Percentiles rank a stretch among this genome's conserved stretches.
Evolutionary conservation across 2,113 vertebrate genomes (phyloP).

Genomic region (Clarias macrocephalus): DNA sequence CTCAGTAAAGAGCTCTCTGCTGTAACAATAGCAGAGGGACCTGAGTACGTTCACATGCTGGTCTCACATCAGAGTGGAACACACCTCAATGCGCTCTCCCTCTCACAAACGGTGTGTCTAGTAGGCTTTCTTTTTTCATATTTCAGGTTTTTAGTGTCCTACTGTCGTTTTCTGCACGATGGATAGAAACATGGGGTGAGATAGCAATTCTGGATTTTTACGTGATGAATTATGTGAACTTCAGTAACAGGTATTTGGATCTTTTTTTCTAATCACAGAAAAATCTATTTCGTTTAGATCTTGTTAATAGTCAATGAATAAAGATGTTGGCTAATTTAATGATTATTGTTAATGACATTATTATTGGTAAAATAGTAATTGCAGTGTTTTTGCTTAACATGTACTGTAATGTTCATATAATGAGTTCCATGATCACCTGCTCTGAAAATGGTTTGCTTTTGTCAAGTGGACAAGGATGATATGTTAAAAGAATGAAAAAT

Average conservation of each 20-base stretch:
- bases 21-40: constrained; percentile 59
- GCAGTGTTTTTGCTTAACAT: not conserved
- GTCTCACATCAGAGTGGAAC: constrained; percentile 48
- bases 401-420: not conserved
- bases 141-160: constrained; percentile 18
- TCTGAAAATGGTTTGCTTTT: not conserved
- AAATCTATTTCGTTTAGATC: constrained; percentile 4
- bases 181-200: constrained; percentile 27
- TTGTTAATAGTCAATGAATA: not conserved
- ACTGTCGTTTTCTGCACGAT: constrained; percentile 18
- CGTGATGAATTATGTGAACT: constrained; percentile 30
- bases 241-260: constrained; percentile 3
- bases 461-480: not conserved
- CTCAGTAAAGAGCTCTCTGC: constrained; percentile 52
- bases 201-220: constrained; percentile 23
- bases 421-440: not conserved
- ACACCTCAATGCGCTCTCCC: constrained; percentile 35
- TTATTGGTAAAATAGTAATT: not conserved
- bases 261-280: not conserved
- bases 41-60: constrained; percentile 53
- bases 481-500: not conserved
- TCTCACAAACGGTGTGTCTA: not conserved
- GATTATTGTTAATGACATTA: not conserved
- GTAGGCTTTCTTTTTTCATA: constrained; percentile 19
- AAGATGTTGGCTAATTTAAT: not conserved